Conservation (phyloP, 1,140 invertebrate species). For the Chymomyza costata region DNA sequence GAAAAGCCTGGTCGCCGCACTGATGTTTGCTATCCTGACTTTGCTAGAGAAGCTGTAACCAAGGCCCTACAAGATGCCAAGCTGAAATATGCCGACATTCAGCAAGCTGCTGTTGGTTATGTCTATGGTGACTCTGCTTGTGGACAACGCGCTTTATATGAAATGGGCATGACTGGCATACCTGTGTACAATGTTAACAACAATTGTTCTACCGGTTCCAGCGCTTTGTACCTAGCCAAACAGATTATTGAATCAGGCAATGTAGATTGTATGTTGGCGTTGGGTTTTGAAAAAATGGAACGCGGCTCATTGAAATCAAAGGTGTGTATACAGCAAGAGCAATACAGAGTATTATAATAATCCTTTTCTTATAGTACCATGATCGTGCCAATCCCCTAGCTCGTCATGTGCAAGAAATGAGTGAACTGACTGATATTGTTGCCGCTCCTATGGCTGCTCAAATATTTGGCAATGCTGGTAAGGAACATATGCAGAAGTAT, state of each 20-base stretch:
- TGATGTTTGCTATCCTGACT: slow-evolving; percentile 93
- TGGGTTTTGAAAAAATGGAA: slow-evolving; percentile 99
- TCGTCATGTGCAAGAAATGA: slow-evolving; percentile 91
- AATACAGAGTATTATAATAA: too few species aligned
- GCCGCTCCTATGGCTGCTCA: slow-evolving; percentile 91
- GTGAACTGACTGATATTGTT: slow-evolving; percentile 86
- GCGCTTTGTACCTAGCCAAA: slow-evolving; percentile 92
- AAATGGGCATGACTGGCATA: slow-evolving; percentile 96
- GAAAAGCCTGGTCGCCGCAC: slow-evolving; percentile 88
- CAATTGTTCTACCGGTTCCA: slow-evolving; percentile 97
- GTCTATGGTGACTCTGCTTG: slow-evolving; percentile 98
- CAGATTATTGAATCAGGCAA: slow-evolving; percentile 91
- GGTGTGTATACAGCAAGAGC: slow-evolving; percentile 66
- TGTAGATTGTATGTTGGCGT: slow-evolving; percentile 90
- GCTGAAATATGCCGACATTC: slow-evolving; percentile 86
- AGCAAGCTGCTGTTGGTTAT: slow-evolving; percentile 95
- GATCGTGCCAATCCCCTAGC: slow-evolving; percentile 97
- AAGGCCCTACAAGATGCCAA: slow-evolving; percentile 93
- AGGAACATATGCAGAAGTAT: slow-evolving; percentile 97
- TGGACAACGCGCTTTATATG: slow-evolving; percentile 96
- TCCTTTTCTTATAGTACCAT: too few species aligned
- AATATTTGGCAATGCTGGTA: slow-evolving; percentile 96
- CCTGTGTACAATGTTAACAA: slow-evolving; percentile 99
- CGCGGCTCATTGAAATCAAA: slow-evolving; percentile 88
- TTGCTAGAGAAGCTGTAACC: slow-evolving; percentile 94